phyloP scores from a whole-genome alignment of 2,113 vertebrate species.

The Carassius auratus region DNA sequence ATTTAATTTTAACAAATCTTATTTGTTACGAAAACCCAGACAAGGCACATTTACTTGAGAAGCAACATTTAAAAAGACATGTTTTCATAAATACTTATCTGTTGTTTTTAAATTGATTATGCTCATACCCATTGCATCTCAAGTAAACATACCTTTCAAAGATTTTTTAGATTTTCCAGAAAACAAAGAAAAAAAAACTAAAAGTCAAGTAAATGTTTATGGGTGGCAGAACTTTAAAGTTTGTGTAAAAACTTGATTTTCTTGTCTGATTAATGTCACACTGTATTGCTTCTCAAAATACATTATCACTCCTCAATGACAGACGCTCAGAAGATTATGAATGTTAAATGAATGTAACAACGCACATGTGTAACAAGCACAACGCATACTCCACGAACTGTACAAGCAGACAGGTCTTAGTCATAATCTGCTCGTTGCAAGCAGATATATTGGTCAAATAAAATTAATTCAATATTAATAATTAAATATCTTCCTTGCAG shows the following conservation, averaged over 20 bases:
- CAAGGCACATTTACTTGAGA: not conserved
- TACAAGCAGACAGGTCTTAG: not conserved
- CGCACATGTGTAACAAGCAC: not conserved
- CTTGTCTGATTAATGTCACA: not conserved
- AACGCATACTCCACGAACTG: not conserved
- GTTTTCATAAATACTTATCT: not conserved
- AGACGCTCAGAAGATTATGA: slow-evolving; percentile 7
- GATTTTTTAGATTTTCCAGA: too few species aligned
- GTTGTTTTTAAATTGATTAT: not conserved
- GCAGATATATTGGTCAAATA: not conserved
- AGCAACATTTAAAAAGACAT: not conserved
- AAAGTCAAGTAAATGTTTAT: not conserved
- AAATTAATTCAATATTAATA: not conserved
- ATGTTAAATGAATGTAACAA: slow-evolving; percentile 9
- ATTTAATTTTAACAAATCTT: not conserved
- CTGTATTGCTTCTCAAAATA: not conserved
- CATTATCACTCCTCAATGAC: not conserved
- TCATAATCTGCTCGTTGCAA: not conserved
- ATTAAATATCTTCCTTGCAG: not conserved
- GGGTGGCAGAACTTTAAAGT: not conserved
- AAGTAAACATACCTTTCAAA: not conserved
- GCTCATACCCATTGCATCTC: not conserved
- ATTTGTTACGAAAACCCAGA: not conserved
- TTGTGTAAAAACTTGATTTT: not conserved
- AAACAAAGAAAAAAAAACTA: too few species aligned